Conservation (phyloP, 2,797 vertebrate genomes). For the Poeciliopsis turneri region DNA sequence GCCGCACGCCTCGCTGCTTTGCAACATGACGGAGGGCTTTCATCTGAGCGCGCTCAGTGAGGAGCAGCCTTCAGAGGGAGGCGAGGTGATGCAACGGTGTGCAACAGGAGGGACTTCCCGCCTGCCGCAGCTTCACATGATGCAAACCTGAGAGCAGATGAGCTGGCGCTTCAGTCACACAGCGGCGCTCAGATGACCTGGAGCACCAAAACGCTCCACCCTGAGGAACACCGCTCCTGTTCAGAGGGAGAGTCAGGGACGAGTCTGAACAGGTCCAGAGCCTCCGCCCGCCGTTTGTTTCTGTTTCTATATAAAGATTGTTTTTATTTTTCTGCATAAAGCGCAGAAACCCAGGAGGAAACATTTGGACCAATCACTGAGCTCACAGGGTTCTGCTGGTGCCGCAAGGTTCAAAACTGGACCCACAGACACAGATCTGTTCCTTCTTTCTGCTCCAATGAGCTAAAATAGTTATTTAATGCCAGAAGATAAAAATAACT, state of each 20-base stretch:
- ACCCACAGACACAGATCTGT: neutral
- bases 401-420: no score
- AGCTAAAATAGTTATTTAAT: neutral
- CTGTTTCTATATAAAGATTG: conserved; percentile 9
- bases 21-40: conserved; percentile 11
- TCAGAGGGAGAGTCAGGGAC: conserved; percentile 2
- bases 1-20: neutral
- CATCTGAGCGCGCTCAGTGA: conserved; percentile 8
- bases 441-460: neutral
- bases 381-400: no score
- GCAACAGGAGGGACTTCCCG: conserved; percentile 39
- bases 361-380: no score
- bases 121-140: conserved; percentile 30
- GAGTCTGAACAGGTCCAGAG: conserved; percentile 38
- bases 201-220: neutral
- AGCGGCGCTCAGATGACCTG: neutral
- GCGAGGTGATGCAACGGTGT: conserved; percentile 47
- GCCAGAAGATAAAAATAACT: neutral
- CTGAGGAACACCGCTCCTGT: conserved; percentile 8
- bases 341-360: neutral
- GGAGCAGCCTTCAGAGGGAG: neutral
- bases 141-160: conserved; percentile 32
- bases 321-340: conserved; percentile 5
- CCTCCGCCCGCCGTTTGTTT: conserved; percentile 35
- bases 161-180: conserved; percentile 8